A percentile compares a stretch with the other conserved stretches of the same genome.
Conservation (phyloP, 2,888 invertebrate genomes). For the Phaedon cochleariae region DNA sequence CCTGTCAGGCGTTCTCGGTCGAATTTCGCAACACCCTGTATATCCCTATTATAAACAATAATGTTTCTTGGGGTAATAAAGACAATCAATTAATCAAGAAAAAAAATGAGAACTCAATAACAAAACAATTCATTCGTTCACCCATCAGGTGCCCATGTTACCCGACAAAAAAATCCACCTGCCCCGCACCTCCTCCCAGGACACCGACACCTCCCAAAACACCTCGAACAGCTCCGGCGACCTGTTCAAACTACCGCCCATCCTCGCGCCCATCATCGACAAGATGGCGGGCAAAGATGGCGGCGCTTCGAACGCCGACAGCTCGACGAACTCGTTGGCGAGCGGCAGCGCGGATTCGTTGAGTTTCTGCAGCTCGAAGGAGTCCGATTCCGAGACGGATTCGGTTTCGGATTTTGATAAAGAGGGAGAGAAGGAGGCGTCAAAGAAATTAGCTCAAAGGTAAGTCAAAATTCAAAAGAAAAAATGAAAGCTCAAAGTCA, state of each 20-base stretch:
- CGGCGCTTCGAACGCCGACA: slow-evolving; percentile 74
- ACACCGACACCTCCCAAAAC: slow-evolving; percentile 70
- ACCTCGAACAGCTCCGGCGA: slow-evolving; percentile 68
- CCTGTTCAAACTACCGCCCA: slow-evolving; percentile 73
- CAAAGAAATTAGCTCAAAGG: slow-evolving; percentile 21
- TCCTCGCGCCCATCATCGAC: slow-evolving; percentile 74
- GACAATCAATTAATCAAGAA: too few species aligned
- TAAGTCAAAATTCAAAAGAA: too few species aligned
- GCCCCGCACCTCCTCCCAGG: slow-evolving; percentile 63
- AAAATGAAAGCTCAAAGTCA: too few species aligned
- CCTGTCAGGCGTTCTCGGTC: too few species aligned
- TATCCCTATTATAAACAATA: too few species aligned
- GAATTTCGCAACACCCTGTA: too few species aligned
- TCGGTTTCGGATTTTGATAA: slow-evolving; percentile 22
- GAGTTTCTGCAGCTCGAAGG: slow-evolving; percentile 37
- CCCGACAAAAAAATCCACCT: slow-evolving; percentile 67
- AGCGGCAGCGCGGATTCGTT: slow-evolving; percentile 44
- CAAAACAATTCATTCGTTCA: too few species aligned
- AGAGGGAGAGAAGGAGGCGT: slow-evolving; percentile 15
- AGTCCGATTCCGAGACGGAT: slow-evolving; percentile 41
- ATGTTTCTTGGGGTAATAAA: too few species aligned
- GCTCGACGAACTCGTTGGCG: slow-evolving; percentile 58
- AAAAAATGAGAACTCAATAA: too few species aligned
- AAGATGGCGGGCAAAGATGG: slow-evolving; percentile 64
- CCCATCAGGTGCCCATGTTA: slow-evolving; percentile 57